phyloP scores from a whole-genome alignment of 2,888 invertebrate genomes.

The Automeris io region DNA sequence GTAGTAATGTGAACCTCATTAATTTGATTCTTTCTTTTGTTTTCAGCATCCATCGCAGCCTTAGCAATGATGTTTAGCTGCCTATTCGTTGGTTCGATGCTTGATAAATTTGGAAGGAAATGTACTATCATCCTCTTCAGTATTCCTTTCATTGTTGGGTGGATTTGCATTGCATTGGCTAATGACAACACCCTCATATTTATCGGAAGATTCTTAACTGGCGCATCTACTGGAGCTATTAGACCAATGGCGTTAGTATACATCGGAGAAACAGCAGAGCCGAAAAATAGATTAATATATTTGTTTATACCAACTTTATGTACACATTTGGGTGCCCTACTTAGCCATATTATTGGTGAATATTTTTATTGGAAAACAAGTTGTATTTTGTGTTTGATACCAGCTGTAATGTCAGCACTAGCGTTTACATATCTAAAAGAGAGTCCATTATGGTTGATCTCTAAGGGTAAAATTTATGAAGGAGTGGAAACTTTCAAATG shows the following conservation, averaged over 20 bases:
- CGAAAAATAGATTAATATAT: slow-evolving; percentile 6
- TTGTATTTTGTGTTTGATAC: slow-evolving; percentile 5
- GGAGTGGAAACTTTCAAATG: slow-evolving; percentile 25
- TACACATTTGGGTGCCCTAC: slow-evolving; percentile 6
- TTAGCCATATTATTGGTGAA: slow-evolving; percentile 10
- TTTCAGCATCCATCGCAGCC: slow-evolving; percentile 33
- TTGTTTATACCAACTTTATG: slow-evolving; percentile 7
- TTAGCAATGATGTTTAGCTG: slow-evolving; percentile 41
- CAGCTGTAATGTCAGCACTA: slow-evolving; percentile 4
- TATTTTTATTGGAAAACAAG: slow-evolving; percentile 9
- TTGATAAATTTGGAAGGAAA: slow-evolving; percentile 39
- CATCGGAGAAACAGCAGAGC: slow-evolving; percentile 25
- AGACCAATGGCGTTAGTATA: slow-evolving; percentile 31
- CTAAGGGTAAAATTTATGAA: slow-evolving; percentile 26
- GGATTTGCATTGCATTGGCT: slow-evolving; percentile 33
- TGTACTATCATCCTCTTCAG: slow-evolving; percentile 29
- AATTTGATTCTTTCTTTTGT: background rate
- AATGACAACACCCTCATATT: slow-evolving; percentile 26
- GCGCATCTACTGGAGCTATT: slow-evolving; percentile 32
- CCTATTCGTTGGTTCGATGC: slow-evolving; percentile 31
- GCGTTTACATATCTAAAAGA: slow-evolving; percentile 21
- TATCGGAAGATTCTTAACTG: slow-evolving; percentile 36
- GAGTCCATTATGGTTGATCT: slow-evolving; percentile 33
- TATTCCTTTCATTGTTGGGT: slow-evolving; percentile 33
- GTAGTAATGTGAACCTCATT: too few species aligned